phyloP scores from a whole-genome alignment of 2,888 invertebrate genomes.

The Drosophila lacicola region DNA sequence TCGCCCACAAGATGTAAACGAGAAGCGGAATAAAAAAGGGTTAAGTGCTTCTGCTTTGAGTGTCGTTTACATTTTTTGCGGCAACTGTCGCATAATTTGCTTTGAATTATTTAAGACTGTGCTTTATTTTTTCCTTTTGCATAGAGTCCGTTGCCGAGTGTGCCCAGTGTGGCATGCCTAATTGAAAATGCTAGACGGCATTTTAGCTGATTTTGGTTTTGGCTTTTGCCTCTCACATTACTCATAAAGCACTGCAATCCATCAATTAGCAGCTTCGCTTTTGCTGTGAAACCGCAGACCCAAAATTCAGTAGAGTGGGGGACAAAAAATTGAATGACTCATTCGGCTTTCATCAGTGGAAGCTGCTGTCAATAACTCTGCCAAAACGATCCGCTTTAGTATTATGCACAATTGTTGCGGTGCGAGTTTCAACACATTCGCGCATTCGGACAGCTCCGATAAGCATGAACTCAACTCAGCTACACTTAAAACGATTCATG shows the following conservation, averaged over 20 bases:
- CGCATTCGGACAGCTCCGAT: slow-evolving; percentile 40
- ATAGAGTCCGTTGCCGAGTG: slow-evolving; percentile 17
- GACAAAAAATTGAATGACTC: slow-evolving; percentile 56
- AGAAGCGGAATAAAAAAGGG: slow-evolving; percentile 58
- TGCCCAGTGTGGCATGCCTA: slow-evolving; percentile 55
- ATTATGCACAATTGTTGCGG: slow-evolving; percentile 54
- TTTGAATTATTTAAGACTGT: slow-evolving; percentile 73
- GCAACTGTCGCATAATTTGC: slow-evolving; percentile 76
- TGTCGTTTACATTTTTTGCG: slow-evolving; percentile 65
- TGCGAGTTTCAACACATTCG: slow-evolving; percentile 47
- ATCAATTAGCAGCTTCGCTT: slow-evolving; percentile 71
- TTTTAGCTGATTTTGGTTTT: slow-evolving; percentile 29
- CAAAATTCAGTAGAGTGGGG: slow-evolving; percentile 6
- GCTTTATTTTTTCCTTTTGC: slow-evolving; percentile 3
- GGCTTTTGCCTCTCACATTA: slow-evolving; percentile 45
- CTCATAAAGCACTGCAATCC: slow-evolving; percentile 68
- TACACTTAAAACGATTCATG: slow-evolving; percentile 22
- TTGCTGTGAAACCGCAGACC: slow-evolving; percentile 39
- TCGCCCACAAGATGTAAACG: slow-evolving; percentile 24
- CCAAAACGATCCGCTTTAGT: slow-evolving; percentile 52
- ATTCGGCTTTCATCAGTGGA: slow-evolving; percentile 58
- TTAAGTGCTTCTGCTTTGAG: slow-evolving; percentile 71
- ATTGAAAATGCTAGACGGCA: slow-evolving; percentile 65
- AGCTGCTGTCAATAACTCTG: slow-evolving; percentile 73
- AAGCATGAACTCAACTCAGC: slow-evolving; percentile 30